Evolutionary conservation across 1,140 invertebrate species (phyloP), one percentile per base, ranked within the genome.

Genomic region (Scaptomyza graminum): DNA sequence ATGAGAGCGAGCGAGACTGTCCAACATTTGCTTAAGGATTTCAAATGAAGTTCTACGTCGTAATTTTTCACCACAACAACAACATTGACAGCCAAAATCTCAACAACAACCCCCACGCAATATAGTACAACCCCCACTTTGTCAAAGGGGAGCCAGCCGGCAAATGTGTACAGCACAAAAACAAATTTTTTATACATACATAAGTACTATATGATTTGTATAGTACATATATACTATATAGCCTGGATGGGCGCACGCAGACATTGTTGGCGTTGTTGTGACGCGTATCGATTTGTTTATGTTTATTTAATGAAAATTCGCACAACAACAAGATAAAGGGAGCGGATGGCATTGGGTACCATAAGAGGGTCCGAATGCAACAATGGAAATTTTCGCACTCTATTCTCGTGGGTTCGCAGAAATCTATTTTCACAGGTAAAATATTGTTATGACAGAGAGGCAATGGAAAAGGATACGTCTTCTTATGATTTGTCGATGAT

Each of bases 281-380:
- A 88, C 69, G 76, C 84, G 76, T 89, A 88, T 88, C 84, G 83
- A 88, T 88, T 79, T 88, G 83, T 88, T 89, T 88, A 88, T 88
- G 84, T 89, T 88, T 88, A 88, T 83, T 76, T 88, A 83, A 83
- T 77, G 68, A 77, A 89, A 76, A 67, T 88, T 89, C 56, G 54
- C 72, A 63, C 31, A 34, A 34, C 28, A 7, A 28, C 28, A 34
- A 34, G 5, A 31, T 6, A 31, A 31, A 41, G 49, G 22, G 34
- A 41, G 62, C 25, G 12, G 47, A 5, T 4, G 28, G 28, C 28
- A 18, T 67, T 64, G 46, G 28, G 16, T 22, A 25, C 18, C 25
- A 2, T 37, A 56, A 68, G 50, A 44, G 64, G 44, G 44, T 61
- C 34, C 37, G 18, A 62, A 56, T n/a, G n/a, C 28, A 70, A 60